These are phyloP conservation scores for Umimayanthus kanabou DNA, from an alignment of 92 coral and sea anemone genomes.

Conservation along the genomic window DNA sequence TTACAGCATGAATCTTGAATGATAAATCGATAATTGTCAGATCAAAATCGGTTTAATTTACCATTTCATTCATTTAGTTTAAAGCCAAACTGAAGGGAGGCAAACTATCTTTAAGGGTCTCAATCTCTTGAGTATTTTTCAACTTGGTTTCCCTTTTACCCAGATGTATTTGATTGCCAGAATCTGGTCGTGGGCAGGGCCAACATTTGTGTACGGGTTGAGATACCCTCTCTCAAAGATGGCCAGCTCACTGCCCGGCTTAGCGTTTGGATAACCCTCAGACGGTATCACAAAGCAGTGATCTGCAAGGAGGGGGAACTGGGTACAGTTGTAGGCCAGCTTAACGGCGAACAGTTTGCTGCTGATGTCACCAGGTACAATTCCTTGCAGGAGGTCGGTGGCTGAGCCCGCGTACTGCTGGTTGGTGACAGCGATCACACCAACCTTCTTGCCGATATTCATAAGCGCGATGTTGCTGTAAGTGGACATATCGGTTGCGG, in stretches of 20 bases:
- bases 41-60: no score
- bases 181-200: not conserved
- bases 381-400: not conserved
- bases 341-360: not conserved
- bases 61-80: no score
- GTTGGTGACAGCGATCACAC: not conserved
- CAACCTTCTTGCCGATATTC: not conserved
- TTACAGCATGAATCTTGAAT: no score
- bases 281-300: slow-evolving; percentile 10
- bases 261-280: not conserved
- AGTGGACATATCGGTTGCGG: not conserved
- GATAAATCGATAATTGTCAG: no score
- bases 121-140: not conserved
- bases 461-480: slow-evolving; percentile 2
- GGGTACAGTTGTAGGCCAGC: not conserved
- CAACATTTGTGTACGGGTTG: not conserved
- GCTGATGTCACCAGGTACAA: not conserved
- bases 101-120: no score
- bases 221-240: no score
- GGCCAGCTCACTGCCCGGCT: not conserved
- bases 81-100: no score
- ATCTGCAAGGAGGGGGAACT: slow-evolving; percentile 1
- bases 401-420: no score
- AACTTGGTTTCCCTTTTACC: not conserved
- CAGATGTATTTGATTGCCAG: not conserved